Base-by-base conservation (phyloP, 2,888 invertebrate species). In the Lacanobia wlatinum region DNA sequence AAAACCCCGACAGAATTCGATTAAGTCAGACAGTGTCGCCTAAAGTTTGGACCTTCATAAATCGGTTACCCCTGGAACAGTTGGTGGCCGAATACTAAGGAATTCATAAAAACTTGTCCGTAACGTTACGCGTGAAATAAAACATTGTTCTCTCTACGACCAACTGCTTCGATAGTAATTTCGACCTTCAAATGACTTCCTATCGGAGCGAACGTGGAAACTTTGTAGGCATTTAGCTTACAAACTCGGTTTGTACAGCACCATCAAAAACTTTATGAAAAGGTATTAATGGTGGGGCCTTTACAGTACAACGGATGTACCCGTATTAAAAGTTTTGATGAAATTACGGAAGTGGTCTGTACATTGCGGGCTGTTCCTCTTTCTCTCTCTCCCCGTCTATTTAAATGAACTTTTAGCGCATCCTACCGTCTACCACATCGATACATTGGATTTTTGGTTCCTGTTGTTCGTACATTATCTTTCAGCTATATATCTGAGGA, bases 1-100 rank as follows among this genome's bases (percentile, higher is more conserved):
- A 75, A 84, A 85, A 83, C 85, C 76, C 81, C 82, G 84, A 84
- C 87, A 81, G 80, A 86, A 91, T 90, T 92, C 88, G 88, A 91
- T 92, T 92, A 91, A 87, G 85, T 67, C 56, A 72, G 77, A 68
- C 85, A 81, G 62, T 85, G 87, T 86, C 84, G 82, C 70, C 79
- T 68, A 72, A 89, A 88, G 84, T 88, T 88, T 74, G 70, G 78
- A 69, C 84, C 82, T 85, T 86, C 87, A 89, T 90, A 89, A 91
- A 91, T 90, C 80, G 87, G 77, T 70, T 79, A 83, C 78, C 83
- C 65, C 82, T 80, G 84, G 71, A 87, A 78, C 86, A 83, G 80
- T 80, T 82, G 83, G 76, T 74, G 79, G 66, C 71, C 62, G 72
- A 86, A 80, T 85, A 83, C 77, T 67, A 63, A 76, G 78, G 70